Base-by-base conservation (phyloP, 1,140 invertebrate species). In the Drosophila sp. region DNA sequence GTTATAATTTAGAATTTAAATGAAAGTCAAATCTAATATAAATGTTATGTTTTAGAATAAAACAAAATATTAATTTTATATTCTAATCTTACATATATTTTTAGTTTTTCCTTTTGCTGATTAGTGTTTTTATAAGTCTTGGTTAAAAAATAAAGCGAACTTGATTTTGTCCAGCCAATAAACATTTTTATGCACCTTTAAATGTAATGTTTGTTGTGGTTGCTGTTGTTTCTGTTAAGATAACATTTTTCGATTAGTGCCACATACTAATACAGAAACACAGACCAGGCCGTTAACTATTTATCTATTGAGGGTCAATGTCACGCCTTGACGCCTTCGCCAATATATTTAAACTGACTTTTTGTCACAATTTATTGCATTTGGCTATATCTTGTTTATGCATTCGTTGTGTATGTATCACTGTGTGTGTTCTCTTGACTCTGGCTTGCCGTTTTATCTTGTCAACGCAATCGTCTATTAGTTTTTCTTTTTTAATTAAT, bases 331-430 rank as follows among this genome's bases (percentile, higher is more conserved):
- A 80, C 65, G 80, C 76, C 72, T 45, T 65, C 65, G 78, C 66
- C 70, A 75, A 66, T 79, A 76, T 83, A 83, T 83, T 77, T 66
- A 41, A 70, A 59, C 81, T 65, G 73, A 70, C 58, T 69, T 69
- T 77, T 87, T 86, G 78, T 87, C 78, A 87, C 82, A 86, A 86
- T 86, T 87, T 86, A 86, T 86, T 81, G 66, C 77, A 80, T 80
- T 71, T 57, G 69, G 57, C 8, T 64, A 50, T 46, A 69, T 66
- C 43, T 53, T 71, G 54, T 43, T 13, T 46, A 40, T 61, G 62
- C 76, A 45, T 50, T 11, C 64, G 41, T 34, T 53, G 51, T 53
- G 9, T 48, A 25, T 48, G 43, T 69, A 48, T 21, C 21, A 58
- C 32, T 78, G 38, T 57, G 48, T 72, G 43, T 72, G 51, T 79